Evolutionary conservation across 2,888 invertebrate genomes (phyloP).

Genomic region (Alsophila aescularia): DNA sequence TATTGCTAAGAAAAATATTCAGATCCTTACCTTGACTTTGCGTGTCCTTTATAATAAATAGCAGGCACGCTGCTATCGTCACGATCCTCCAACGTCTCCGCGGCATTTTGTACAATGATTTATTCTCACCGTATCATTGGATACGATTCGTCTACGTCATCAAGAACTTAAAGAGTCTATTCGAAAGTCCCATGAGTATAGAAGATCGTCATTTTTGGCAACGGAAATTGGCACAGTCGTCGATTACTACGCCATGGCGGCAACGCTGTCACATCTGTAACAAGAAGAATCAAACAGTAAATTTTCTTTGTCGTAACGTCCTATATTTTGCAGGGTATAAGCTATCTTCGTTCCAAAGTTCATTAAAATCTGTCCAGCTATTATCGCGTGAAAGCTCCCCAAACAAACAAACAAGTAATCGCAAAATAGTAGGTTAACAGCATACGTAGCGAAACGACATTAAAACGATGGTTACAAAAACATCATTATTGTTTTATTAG

Average conservation of each 20-base stretch:
- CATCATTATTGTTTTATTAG: conserved; percentile 12
- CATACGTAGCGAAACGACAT: conserved; percentile 36
- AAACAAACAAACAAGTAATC: conserved; percentile 21
- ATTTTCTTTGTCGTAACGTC: conserved; percentile 6
- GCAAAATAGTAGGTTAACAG: conserved; percentile 43
- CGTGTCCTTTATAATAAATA: conserved; percentile 70
- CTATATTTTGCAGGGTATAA: too few species aligned
- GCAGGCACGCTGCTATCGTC: conserved; percentile 72
- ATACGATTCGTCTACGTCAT: conserved; percentile 46
- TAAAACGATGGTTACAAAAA: conserved; percentile 30
- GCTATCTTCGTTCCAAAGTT: too few species aligned
- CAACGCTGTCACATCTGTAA: conserved; percentile 70
- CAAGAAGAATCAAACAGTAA: conserved; percentile 45
- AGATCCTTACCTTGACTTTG: conserved; percentile 73
- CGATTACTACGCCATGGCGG: conserved; percentile 56
- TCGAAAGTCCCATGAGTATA: conserved; percentile 49
- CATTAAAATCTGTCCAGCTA: too few species aligned
- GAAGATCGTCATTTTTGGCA: conserved; percentile 58
- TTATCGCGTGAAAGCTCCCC: too few species aligned
- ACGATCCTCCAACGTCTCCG: conserved; percentile 78
- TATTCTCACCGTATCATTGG: conserved; percentile 76
- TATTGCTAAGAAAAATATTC: not conserved
- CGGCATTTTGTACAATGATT: conserved; percentile 63
- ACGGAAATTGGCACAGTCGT: conserved; percentile 52
- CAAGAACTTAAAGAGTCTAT: conserved; percentile 51